Evolutionary conservation across 2,113 vertebrate species (phyloP).

Genomic region (Centropus bengalensis): DNA sequence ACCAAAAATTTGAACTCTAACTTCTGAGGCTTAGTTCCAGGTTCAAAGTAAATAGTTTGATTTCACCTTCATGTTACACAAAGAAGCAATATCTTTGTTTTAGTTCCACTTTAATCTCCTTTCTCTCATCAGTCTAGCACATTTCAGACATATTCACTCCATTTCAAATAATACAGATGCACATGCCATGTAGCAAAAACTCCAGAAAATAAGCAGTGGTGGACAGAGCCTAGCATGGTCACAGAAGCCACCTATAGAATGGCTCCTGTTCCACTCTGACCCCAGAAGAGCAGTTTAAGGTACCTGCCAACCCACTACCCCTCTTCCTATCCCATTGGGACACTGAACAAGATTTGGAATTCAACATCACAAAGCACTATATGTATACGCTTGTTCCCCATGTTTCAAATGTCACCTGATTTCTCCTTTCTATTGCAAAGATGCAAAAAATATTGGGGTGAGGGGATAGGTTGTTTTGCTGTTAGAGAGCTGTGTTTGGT

Average conservation of each 20-base stretch:
- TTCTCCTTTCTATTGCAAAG: background rate
- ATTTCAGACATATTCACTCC: background rate
- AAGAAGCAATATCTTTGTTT: background rate
- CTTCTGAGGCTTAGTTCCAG: background rate
- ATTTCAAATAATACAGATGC: background rate
- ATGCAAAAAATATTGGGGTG: background rate
- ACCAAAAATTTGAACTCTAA: background rate
- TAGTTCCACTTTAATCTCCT: background rate
- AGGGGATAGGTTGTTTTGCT: background rate
- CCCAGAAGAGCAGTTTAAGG: background rate
- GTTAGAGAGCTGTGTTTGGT: fast-evolving
- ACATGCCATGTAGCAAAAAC: background rate
- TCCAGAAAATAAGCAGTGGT: background rate
- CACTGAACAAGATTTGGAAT: background rate
- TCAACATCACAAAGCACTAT: background rate
- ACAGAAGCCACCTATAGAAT: background rate
- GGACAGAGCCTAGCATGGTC: background rate
- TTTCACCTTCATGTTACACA: background rate
- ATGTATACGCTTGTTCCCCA: background rate
- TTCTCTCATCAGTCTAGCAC: background rate
- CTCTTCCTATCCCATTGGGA: background rate
- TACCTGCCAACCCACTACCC: background rate
- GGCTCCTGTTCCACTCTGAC: background rate
- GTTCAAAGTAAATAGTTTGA: background rate
- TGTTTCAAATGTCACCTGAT: background rate